phyloP scores from a whole-genome alignment of 2,888 invertebrate species.

The Mesorhabditis belari region DNA sequence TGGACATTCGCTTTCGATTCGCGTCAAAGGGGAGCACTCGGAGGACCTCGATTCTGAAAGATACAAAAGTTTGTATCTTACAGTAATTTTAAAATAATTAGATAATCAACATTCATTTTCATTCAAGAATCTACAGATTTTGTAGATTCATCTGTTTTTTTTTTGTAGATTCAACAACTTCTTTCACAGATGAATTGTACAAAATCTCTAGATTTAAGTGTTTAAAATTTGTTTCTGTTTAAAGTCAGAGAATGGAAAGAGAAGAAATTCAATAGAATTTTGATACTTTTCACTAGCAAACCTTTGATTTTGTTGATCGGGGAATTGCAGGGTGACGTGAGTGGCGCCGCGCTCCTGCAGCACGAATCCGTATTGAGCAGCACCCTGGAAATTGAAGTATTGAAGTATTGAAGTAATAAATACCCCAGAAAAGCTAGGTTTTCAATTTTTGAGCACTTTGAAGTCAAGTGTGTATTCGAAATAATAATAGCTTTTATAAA shows the following conservation, averaged over 20 bases:
- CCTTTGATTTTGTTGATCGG: constrained; percentile 14
- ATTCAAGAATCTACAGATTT: background rate
- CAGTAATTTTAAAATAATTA: background rate
- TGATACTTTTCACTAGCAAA: constrained; percentile 1
- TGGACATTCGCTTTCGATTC: constrained; percentile 89
- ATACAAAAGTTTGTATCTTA: background rate
- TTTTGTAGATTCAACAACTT: too few relatives aligned
- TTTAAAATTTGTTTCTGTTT: background rate
- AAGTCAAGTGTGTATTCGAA: too few relatives aligned
- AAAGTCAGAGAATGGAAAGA: background rate
- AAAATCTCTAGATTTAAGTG: background rate
- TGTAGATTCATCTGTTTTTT: too few relatives aligned
- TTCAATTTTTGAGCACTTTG: too few relatives aligned
- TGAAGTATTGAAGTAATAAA: background rate
- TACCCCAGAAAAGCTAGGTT: background rate
- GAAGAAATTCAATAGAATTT: background rate
- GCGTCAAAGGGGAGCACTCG: constrained; percentile 83
- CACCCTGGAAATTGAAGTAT: constrained; percentile 10
- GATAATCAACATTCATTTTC: background rate
- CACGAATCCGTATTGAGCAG: constrained; percentile 35
- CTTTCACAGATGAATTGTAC: too few relatives aligned
- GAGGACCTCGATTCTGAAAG: constrained; percentile 53
- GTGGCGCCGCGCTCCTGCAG: constrained; percentile 53
- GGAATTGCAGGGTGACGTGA: constrained; percentile 61
- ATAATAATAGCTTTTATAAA: background rate